phyloP scores from a whole-genome alignment of 53 echinoderm and acorn worm species.

The Echinarachnius parma region DNA sequence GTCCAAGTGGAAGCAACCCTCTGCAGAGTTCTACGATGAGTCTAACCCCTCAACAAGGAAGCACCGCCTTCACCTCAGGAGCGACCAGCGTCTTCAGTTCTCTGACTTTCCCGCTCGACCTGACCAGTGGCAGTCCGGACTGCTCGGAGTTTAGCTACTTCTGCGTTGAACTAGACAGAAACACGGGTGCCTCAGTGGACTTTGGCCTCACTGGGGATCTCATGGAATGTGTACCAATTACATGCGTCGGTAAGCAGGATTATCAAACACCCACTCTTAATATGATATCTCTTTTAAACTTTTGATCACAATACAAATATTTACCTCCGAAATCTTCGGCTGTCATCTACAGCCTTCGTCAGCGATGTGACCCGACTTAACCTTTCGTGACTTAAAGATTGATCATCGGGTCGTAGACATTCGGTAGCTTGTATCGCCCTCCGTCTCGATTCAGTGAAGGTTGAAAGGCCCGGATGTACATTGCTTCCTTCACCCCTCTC shows the following conservation, averaged over 20 bases:
- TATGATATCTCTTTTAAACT: neutral
- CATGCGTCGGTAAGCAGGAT: slow-evolving; percentile 12
- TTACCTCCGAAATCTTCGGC: neutral
- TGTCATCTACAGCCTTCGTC: too few relatives aligned
- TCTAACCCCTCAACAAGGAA: slow-evolving; percentile 23
- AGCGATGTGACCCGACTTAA: too few relatives aligned
- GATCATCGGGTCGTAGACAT: too few relatives aligned
- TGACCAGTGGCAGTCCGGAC: slow-evolving; percentile 17
- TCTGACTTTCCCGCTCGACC: slow-evolving; percentile 31
- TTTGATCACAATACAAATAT: neutral
- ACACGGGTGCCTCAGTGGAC: slow-evolving; percentile 28
- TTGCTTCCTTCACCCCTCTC: too few relatives aligned
- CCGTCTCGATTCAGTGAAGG: too few relatives aligned
- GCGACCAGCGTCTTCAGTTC: slow-evolving; percentile 29
- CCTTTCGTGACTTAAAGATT: too few relatives aligned
- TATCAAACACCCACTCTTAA: neutral
- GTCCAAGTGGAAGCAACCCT: slow-evolving; percentile 39
- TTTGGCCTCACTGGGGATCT: slow-evolving; percentile 49
- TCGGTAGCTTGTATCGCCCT: too few relatives aligned
- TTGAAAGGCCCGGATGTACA: too few relatives aligned
- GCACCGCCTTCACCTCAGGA: slow-evolving; percentile 8
- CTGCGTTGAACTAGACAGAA: slow-evolving; percentile 50
- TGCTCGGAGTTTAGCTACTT: slow-evolving; percentile 62
- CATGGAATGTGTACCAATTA: slow-evolving; percentile 6
- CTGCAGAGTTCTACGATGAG: slow-evolving; percentile 20